These are phyloP conservation scores for Mergus octosetaceus DNA, from an alignment of 2,797 vertebrate genomes.

Conservation along the genomic window DNA sequence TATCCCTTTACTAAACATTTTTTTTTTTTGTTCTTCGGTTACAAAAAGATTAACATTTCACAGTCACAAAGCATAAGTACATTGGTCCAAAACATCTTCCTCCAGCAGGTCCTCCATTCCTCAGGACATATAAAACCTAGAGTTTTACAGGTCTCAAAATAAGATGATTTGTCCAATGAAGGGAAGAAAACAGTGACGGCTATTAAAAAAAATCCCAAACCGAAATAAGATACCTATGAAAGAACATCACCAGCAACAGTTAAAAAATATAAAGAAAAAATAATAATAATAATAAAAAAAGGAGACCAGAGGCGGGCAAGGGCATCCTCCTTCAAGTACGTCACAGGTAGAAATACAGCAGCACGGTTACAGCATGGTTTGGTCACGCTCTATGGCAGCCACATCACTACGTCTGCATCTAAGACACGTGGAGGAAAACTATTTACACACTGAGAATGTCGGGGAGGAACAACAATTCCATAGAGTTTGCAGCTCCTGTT, in stretches of 20 bases:
- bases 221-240: conserved; percentile 20
- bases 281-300: not conserved
- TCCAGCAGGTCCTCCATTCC: conserved; percentile 69
- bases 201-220: not conserved
- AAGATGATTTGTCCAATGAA: conserved; percentile 43
- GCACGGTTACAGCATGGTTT: conserved; percentile 52
- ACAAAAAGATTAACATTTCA: conserved; percentile 87
- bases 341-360: conserved; percentile 58
- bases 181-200: conserved; percentile 27
- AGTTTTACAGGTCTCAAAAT: conserved; percentile 50
- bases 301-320: conserved; percentile 9
- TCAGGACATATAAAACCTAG: conserved; percentile 58
- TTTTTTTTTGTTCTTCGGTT: conserved; percentile 73
- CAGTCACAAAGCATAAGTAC: conserved; percentile 85
- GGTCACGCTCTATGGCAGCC: conserved; percentile 48
- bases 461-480: not conserved
- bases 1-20: conserved; percentile 77
- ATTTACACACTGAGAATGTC: conserved; percentile 58
- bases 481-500: not conserved
- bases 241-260: not conserved
- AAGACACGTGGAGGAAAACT: conserved; percentile 43
- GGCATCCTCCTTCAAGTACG: conserved; percentile 67
- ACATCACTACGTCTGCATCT: conserved; percentile 40
- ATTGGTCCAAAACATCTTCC: conserved; percentile 73
- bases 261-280: not conserved